Evolutionary conservation across 2,113 vertebrate species (phyloP).

Genomic region (Vulpes ferrilata): DNA sequence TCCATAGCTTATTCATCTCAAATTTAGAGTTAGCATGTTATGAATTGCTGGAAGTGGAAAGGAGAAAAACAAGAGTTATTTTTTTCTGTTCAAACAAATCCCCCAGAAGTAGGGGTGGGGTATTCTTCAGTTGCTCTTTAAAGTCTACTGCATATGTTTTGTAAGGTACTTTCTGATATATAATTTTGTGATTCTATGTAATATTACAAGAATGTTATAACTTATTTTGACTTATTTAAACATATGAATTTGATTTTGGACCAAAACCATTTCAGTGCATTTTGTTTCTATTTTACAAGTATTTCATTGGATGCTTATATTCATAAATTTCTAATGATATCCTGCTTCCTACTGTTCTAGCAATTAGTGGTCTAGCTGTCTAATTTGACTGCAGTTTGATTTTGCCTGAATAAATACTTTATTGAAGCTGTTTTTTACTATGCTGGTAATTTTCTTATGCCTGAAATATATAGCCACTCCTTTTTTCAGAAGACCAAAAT

Average conservation of each 20-base stretch:
- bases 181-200: constrained; percentile 40
- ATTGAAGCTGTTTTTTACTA: neutral
- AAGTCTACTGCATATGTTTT: constrained; percentile 24
- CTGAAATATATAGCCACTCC: neutral
- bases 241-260: constrained; percentile 35
- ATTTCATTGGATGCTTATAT: constrained; percentile 19
- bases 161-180: constrained; percentile 10
- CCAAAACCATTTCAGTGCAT: constrained; percentile 27
- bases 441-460: constrained; percentile 52
- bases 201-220: neutral
- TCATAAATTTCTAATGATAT: constrained; percentile 36
- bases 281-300: constrained; percentile 54
- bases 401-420: constrained; percentile 33
- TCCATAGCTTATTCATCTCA: neutral
- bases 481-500: neutral
- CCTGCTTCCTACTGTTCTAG: constrained; percentile 28
- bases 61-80: neutral
- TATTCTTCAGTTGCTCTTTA: neutral
- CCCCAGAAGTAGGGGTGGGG: neutral
- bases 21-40: neutral
- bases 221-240: constrained; percentile 53
- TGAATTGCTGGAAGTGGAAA: neutral
- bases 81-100: constrained; percentile 10
- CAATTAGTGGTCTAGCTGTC: neutral
- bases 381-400: constrained; percentile 23